These are phyloP conservation scores for Rattus rattus DNA, from an alignment of 2,113 vertebrate genomes.

Conservation along the genomic window DNA sequence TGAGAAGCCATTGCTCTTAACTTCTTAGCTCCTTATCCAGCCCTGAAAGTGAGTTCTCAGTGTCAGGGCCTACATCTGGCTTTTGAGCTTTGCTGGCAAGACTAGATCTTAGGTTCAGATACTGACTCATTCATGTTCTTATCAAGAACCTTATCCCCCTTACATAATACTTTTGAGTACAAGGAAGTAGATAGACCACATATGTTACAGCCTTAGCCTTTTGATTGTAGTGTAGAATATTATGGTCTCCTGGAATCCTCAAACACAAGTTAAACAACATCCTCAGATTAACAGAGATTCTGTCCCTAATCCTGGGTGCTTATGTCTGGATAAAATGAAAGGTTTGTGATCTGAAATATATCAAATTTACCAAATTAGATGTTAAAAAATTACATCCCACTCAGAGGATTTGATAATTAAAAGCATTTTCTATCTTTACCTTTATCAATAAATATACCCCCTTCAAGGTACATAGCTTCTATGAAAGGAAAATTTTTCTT, in stretches of 20 bases:
- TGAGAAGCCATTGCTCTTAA: neutral
- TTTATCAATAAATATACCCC: neutral
- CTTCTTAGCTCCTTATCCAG: too few species aligned
- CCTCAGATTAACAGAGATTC: neutral
- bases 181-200: neutral
- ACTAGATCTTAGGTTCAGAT: conserved; percentile 9
- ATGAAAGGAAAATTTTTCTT: neutral
- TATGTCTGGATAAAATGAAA: neutral
- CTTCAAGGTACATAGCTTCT: neutral
- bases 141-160: neutral
- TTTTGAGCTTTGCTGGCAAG: neutral
- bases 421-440: conserved; percentile 35
- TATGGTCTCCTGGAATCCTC: neutral
- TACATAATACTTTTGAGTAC: neutral
- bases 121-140: conserved; percentile 17
- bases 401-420: conserved; percentile 36
- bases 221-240: neutral
- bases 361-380: neutral
- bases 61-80: neutral
- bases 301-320: neutral
- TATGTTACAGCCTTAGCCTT: neutral
- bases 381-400: conserved; percentile 20
- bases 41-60: neutral
- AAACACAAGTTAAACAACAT: conserved; percentile 1
- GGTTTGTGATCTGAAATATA: neutral